These are phyloP conservation scores for Orius insidiosus DNA, from an alignment of 1,140 invertebrate genomes.

Conservation along the genomic window DNA sequence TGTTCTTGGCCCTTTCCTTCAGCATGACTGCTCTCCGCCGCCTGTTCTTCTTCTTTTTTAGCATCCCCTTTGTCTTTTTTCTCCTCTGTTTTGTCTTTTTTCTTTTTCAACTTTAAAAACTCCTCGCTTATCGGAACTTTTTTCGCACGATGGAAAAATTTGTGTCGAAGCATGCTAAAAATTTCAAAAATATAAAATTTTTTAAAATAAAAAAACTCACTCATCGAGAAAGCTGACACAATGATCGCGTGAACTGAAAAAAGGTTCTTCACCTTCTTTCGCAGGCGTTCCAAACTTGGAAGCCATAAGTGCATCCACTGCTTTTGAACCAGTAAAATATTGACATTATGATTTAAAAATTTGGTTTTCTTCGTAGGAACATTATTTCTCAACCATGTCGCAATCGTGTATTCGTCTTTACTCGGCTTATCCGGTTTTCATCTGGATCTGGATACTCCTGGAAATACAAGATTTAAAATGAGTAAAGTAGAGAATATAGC, in stretches of 20 bases:
- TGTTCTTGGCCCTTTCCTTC: constrained; percentile 28
- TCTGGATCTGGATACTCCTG: constrained; percentile 36
- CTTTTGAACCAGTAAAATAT: constrained; percentile 82
- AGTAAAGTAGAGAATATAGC: too few relatives aligned
- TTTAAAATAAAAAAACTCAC: constrained; percentile 23
- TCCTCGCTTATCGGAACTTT: constrained; percentile 66
- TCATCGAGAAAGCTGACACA: constrained; percentile 63
- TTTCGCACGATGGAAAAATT: constrained; percentile 86
- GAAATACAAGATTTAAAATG: constrained; percentile 19
- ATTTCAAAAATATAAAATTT: too few relatives aligned
- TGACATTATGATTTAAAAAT: constrained; percentile 91
- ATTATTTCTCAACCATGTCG: constrained; percentile 85
- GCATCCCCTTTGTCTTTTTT: constrained; percentile 43
- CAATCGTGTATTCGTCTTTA: constrained; percentile 83
- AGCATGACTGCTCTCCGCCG: constrained; percentile 33
- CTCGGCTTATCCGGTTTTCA: constrained; percentile 49
- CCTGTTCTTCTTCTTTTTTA: constrained; percentile 28
- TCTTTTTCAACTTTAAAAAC: constrained; percentile 43
- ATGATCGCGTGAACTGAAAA: constrained; percentile 65
- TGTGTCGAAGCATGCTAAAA: constrained; percentile 65
- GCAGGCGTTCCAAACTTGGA: constrained; percentile 68
- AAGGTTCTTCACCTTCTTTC: constrained; percentile 42
- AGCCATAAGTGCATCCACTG: constrained; percentile 76
- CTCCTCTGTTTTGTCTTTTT: constrained; percentile 28
- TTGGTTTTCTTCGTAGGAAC: constrained; percentile 87